Conservation (phyloP, 2,113 vertebrate genomes). For the Tupaia chinensis region DNA sequence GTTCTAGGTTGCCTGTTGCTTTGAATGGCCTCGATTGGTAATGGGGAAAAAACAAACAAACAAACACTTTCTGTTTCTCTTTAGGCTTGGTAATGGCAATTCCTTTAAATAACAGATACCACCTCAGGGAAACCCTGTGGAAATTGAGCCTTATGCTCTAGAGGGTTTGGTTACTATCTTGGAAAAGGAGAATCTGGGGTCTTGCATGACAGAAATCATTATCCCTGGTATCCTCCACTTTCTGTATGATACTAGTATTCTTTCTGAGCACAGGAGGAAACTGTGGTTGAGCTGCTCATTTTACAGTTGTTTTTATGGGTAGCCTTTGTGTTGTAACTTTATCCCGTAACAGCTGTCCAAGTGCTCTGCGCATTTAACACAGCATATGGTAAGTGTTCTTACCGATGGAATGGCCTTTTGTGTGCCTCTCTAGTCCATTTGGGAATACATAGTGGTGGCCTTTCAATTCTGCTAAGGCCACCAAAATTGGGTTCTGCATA, state of each 20-base stretch:
- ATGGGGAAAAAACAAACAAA: too few relatives aligned
- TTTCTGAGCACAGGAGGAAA: background rate
- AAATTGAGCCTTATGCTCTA: background rate
- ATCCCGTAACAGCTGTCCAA: slow-evolving; percentile 6
- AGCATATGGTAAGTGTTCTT: background rate
- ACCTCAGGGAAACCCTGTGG: background rate
- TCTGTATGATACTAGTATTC: background rate
- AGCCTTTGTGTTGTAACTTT: background rate
- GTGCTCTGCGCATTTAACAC: background rate
- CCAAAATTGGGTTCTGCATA: background rate
- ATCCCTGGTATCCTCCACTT: background rate
- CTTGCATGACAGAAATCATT: background rate
- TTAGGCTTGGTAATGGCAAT: background rate
- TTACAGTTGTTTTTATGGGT: background rate
- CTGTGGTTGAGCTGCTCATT: background rate
- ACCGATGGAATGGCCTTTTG: background rate
- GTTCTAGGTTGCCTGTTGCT: background rate
- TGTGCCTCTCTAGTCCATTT: background rate
- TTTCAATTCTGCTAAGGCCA: background rate
- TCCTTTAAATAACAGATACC: background rate
- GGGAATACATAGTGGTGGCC: background rate
- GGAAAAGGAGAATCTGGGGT: background rate
- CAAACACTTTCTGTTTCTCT: background rate
- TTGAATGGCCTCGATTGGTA: background rate
- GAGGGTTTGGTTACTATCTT: background rate